phyloP scores from a whole-genome alignment of 2,113 vertebrate species.

The Chaetodon auriga region DNA sequence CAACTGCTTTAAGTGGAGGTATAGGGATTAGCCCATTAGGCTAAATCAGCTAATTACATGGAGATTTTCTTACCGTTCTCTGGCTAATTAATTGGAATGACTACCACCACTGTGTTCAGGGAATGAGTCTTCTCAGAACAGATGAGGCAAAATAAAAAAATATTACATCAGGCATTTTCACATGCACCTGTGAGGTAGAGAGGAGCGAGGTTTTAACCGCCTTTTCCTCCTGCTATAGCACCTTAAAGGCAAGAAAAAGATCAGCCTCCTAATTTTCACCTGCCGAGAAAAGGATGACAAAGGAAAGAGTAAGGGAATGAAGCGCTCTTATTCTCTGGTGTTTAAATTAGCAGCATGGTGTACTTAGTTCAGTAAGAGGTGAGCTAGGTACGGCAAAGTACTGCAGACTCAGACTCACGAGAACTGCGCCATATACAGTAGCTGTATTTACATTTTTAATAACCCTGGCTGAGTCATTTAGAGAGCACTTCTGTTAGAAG shows the following conservation, averaged over 20 bases:
- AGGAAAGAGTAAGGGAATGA: neutral
- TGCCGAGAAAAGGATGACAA: slow-evolving; percentile 35
- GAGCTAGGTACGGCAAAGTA: neutral
- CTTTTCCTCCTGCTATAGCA: slow-evolving; percentile 18
- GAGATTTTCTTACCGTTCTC: slow-evolving; percentile 75
- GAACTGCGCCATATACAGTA: too few species aligned
- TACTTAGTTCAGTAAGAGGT: slow-evolving; percentile 2
- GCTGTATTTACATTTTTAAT: neutral
- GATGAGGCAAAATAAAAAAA: slow-evolving; percentile 62
- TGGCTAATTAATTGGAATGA: slow-evolving; percentile 81
- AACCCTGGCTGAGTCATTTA: neutral
- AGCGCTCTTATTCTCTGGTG: slow-evolving; percentile 11
- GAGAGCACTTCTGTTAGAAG: neutral
- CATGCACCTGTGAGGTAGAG: slow-evolving; percentile 65
- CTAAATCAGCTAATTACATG: slow-evolving; percentile 83
- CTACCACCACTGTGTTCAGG: slow-evolving; percentile 63
- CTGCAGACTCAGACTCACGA: neutral
- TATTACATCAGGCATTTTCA: slow-evolving; percentile 57
- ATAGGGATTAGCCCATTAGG: slow-evolving; percentile 79
- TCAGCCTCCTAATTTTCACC: slow-evolving; percentile 51
- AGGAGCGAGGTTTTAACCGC: neutral
- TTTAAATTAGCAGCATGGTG: slow-evolving; percentile 43
- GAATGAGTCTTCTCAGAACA: slow-evolving; percentile 66
- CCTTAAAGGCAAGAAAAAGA: slow-evolving; percentile 35
- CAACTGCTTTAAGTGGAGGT: slow-evolving; percentile 69